These are phyloP conservation scores for Drosophila neoperkinsi DNA, from an alignment of 2,888 invertebrate species.

Conservation along the genomic window DNA sequence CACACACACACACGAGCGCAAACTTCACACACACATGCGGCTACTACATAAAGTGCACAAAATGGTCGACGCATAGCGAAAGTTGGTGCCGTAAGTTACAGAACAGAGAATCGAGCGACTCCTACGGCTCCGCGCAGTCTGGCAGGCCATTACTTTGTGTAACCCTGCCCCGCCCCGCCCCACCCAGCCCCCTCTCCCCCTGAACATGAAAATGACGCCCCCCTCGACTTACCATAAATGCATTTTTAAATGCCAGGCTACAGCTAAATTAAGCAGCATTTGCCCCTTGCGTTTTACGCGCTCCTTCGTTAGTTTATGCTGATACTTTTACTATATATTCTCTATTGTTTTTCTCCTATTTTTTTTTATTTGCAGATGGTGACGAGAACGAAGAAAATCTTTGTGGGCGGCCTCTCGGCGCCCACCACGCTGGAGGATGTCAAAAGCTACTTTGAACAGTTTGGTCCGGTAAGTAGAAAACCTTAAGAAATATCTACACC, in stretches of 20 bases:
- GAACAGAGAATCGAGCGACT: conserved; percentile 34
- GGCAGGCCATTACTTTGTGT: conserved; percentile 64
- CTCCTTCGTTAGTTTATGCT: conserved; percentile 44
- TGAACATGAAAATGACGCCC: not conserved
- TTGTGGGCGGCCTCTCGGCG: conserved; percentile 99
- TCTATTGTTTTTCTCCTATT: conserved; percentile 9
- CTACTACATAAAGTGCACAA: conserved; percentile 74
- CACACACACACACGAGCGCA: conserved; percentile 4
- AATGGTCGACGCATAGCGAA: conserved; percentile 75
- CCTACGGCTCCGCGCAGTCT: conserved; percentile 57
- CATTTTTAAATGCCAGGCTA: conserved; percentile 70
- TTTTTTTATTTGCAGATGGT: conserved; percentile 92
- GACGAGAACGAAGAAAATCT: conserved; percentile 99
- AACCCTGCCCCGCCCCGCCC: not conserved
- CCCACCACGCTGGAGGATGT: conserved; percentile 99
- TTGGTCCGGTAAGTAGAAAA: conserved; percentile 96
- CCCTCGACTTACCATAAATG: conserved; percentile 55
- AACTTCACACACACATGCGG: conserved; percentile 37
- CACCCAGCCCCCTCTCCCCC: not conserved
- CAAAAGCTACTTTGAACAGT: conserved; percentile 99
- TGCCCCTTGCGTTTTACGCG: conserved; percentile 40
- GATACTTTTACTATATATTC: conserved; percentile 26
- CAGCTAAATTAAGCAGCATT: conserved; percentile 60
- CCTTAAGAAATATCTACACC: not conserved
- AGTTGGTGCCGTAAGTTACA: conserved; percentile 73